Base-by-base conservation (phyloP, 2,113 vertebrate genomes). In the Leptodactylus fuscus region DNA sequence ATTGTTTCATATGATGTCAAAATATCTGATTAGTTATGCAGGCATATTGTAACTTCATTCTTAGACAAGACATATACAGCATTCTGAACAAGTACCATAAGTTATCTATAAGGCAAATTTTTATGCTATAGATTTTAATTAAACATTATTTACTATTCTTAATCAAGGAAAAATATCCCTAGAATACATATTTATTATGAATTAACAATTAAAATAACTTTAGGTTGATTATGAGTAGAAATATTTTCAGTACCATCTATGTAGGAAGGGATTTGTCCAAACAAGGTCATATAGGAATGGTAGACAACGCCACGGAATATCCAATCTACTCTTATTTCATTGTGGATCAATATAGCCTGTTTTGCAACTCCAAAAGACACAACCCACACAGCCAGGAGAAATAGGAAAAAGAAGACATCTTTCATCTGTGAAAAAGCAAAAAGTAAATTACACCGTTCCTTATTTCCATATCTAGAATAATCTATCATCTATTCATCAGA, bases 391-490 rank as follows among this genome's bases (percentile, higher is more conserved):
- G 96, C 96, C 90, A 99, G 88, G 85, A 99, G 92, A 91, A 99
- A 99, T 92, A 99, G 95, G 90, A 99, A 99, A 93, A 99, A 98
- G 94, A 99, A 99, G 93, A 99, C 90, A 5, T 99, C 98, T 93
- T 94, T 97, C 95, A 99, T 96, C 98, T 99, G 92, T 77, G 83
- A 88, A 89, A 24, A 75, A 27, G n/a, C n/a, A n/a, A 55, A 48
- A 88, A 24, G 55, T 78, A 86, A 69, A 49, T 18, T 70, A 79
- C 29, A 60, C 1, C 65, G 3, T 1, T 7, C 62, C 13, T 34
- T 67, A 34, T 34, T 67, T 67, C 8, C 16, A 65, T 27, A 4
- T 1, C 4, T 34, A 9, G 29, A 34, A 9, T 10, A 34, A 67
- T 67, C 15, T 16, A 32, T 15, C n/a, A 6, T 32, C 3, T 13